Base-by-base conservation (phyloP, 2,888 invertebrate species). In the Romanomermis culicivorax region DNA sequence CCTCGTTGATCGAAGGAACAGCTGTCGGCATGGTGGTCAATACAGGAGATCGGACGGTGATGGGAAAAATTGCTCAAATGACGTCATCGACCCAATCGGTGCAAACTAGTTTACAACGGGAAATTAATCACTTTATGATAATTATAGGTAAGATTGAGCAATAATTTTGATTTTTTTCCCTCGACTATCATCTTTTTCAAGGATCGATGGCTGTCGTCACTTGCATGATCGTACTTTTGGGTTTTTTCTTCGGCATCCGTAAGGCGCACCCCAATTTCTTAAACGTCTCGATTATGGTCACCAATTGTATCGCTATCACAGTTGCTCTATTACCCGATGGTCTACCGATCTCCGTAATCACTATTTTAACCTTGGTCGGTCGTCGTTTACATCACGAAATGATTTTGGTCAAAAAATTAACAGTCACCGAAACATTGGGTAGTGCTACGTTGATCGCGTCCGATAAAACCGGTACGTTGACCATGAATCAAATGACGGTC, bases 391-490 rank as follows among this genome's bases (percentile, higher is more conserved):
- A 49, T 29, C 4, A 11, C 29, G 50, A 27, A 11, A 49, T 17
- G 29, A 49, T 49, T 29, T 29, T 49, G 50, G 50, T 49, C 27
- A 49, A 49, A 29, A 49, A 49, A 23, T 29, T 49, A 14, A 49
- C 50, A 25, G 50, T 49, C 50, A 25, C 29, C 26, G 50, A 49
- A 29, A 49, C 50, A 7, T 27, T 49, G 50, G 50, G 50, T 7
- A 49, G 50, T 29, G 50, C 50, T 4, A 49, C 50, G 7, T 27
- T 49, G 50, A 49, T 49, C 25, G 50, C 50, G 14, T 49, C 50
- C 27, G 50, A 49, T 29, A 49, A 49, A 49, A 49, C 50, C 7
- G 50, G 50, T 29, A 49, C 50, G 27, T 4, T 49, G 11, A 49
- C 50, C 29, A 25, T 14, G 27, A 49, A 49, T 27, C 50, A 29